These are phyloP conservation scores for Corythornis madagascariensis DNA, from an alignment of 2,113 vertebrate genomes.

Conservation along the genomic window DNA sequence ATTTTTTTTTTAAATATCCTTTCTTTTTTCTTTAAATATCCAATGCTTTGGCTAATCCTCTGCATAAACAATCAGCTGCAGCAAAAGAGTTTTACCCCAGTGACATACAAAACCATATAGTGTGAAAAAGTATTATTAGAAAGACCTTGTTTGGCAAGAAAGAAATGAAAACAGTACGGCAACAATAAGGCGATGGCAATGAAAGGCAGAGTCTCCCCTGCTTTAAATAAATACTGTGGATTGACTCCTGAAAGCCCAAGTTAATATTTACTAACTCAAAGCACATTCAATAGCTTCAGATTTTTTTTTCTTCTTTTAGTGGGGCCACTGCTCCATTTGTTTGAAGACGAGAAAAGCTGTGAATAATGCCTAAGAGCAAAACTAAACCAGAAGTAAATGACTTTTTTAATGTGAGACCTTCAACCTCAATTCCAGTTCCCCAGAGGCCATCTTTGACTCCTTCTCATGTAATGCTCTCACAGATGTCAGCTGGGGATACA, in stretches of 20 bases:
- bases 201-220: not conserved
- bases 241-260: conserved; percentile 31
- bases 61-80: not conserved
- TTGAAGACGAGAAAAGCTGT: conserved; percentile 58
- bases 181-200: not conserved
- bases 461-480: not conserved
- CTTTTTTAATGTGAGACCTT: conserved; percentile 62
- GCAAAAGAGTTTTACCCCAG: not conserved
- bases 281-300: conserved; percentile 40
- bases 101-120: not conserved
- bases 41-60: not conserved
- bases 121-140: not conserved
- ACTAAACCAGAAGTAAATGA: conserved; percentile 50
- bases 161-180: not conserved
- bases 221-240: not conserved
- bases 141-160: not conserved
- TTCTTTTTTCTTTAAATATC: not conserved
- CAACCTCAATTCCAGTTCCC: conserved; percentile 62
- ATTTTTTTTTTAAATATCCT: not conserved
- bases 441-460: conserved; percentile 50
- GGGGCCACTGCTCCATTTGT: conserved; percentile 45
- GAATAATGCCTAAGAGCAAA: conserved; percentile 66
- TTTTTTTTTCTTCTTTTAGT: conserved; percentile 24
- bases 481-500: conserved; percentile 1
- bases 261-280: conserved; percentile 62